A percentile compares a stretch with the other conserved stretches of the same genome.
Evolutionary conservation across 2,797 vertebrate species (phyloP).

Genomic region (Mormyrus proboscirostris): DNA sequence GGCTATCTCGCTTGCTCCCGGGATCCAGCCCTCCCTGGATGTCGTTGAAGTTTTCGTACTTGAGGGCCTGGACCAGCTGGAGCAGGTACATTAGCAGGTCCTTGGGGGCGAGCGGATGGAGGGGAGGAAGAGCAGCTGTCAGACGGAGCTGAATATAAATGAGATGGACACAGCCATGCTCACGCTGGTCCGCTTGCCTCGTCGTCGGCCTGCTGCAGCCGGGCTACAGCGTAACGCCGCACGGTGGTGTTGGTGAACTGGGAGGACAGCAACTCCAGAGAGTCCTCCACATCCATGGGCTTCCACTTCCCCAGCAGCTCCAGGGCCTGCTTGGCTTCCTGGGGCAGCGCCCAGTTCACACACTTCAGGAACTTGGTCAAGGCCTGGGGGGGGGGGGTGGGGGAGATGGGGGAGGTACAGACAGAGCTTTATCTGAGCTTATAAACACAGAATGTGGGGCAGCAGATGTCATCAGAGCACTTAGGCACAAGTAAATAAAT

Average conservation of each 20-base stretch:
- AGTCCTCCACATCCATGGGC: constrained; percentile 97
- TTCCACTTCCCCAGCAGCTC: constrained; percentile 94
- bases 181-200: constrained; percentile 63
- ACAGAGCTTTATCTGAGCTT: not conserved
- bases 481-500: not conserved
- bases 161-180: not conserved
- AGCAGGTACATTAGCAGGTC: constrained; percentile 96
- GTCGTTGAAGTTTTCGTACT: constrained; percentile 94
- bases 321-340: constrained; percentile 94
- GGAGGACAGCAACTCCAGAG: constrained; percentile 87
- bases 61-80: constrained; percentile 91
- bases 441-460: not conserved
- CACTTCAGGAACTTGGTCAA: constrained; percentile 98
- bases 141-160: not conserved
- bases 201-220: constrained; percentile 90
- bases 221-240: constrained; percentile 85
- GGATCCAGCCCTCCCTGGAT: constrained; percentile 90
- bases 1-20: constrained; percentile 77
- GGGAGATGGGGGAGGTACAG: not conserved
- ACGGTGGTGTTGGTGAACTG: constrained; percentile 91
- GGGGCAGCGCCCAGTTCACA: constrained; percentile 95
- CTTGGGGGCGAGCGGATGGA: constrained; percentile 44
- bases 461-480: not conserved
- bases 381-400: constrained; percentile 66
- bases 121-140: not conserved